Evolutionary conservation across 2,888 invertebrate genomes (phyloP), one percentile per base, ranked within the genome.

Genomic region (Mesoligia furuncula): DNA sequence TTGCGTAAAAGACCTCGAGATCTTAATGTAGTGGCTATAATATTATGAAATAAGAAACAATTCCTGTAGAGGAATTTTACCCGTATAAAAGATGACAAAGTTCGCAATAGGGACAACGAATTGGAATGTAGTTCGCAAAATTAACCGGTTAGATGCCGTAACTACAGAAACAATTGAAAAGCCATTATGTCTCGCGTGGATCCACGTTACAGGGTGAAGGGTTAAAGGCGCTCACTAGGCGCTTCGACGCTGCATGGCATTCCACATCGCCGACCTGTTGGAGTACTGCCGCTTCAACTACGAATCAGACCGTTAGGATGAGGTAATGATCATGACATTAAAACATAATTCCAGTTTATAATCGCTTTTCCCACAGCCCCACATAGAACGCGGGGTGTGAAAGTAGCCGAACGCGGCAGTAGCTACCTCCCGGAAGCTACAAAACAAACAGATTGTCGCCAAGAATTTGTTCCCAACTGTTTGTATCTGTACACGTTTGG

Each of bases 391-490:
- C 27, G 36, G 62, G 36, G 13, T 77, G 62, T 70, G 54, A 54
- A 73, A 86, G 45, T 79, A 83, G 42, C 83, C 45, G 31, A 73
- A n/a, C 36, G 20, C 13, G 15, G 48, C 61, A 64, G 27, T 59
- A 81, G 31, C 59, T 61, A 61, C 17, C 31, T 15, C 2, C 9
- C 3, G 15, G 1, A 20, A 31, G 15, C 42, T 24, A n/a, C n/a
- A n/a, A n/a, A n/a, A 48, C 61, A 73, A 84, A 79, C 64, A 69
- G 69, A 87, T 84, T 76, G 76, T 75, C 87, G 61, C 72, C 76
- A 85, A 84, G 85, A 80, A 80, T 85, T 87, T 87, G 85, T 80
- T 80, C 72, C 71, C 59, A 62, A 84, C 69, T 87, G 80, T 87
- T 79, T 84, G 85, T 84, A 69, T 87, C 69, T 79, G 87, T 69